Conservation (phyloP, 2,888 invertebrate species). For the Helicoverpa assulta region DNA sequence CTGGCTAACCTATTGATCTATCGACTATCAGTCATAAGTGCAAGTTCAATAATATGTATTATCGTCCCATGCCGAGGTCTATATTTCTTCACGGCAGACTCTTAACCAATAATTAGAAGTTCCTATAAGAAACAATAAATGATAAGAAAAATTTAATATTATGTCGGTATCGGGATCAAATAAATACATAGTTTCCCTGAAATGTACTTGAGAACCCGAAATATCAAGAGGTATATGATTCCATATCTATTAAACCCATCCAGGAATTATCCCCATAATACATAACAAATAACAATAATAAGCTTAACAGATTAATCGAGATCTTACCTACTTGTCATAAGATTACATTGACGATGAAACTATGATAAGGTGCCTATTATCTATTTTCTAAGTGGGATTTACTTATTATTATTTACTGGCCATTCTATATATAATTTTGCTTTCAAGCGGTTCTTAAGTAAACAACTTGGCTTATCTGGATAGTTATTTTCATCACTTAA, state of each 20-base stretch:
- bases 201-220: background rate
- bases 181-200: background rate
- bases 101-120: no score
- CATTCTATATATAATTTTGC: no score
- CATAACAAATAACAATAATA: slow-evolving; percentile 48
- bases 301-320: slow-evolving; percentile 38
- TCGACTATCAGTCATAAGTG: background rate
- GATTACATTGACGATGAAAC: slow-evolving; percentile 33
- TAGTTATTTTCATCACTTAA: no score
- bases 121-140: no score
- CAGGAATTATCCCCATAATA: slow-evolving; percentile 22
- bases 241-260: background rate
- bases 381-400: slow-evolving; percentile 27
- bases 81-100: no score
- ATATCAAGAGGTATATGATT: slow-evolving; percentile 2
- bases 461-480: no score
- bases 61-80: no score
- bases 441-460: no score
- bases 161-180: no score
- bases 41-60: no score
- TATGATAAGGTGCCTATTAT: slow-evolving; percentile 14
- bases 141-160: no score
- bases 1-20: background rate
- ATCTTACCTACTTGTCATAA: slow-evolving; percentile 39
- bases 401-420: background rate